phyloP scores from a whole-genome alignment of 2,797 vertebrate genomes.

The Arnoldichthys spilopterus region DNA sequence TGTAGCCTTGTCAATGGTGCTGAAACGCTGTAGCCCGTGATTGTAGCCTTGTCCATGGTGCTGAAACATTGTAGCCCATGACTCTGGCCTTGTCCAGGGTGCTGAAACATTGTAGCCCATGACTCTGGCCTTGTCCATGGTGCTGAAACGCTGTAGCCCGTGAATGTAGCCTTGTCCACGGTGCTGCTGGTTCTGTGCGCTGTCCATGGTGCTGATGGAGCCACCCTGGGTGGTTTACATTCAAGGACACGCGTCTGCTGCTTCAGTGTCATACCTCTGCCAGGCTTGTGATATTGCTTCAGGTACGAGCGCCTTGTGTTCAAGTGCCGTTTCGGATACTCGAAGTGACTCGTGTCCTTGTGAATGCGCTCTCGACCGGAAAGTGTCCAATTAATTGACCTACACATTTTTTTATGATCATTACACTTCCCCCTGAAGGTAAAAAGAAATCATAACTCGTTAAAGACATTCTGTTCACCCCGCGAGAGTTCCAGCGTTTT shows the following conservation, averaged over 20 bases:
- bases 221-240: not conserved
- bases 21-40: too few relatives aligned
- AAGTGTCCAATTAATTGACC: conserved; percentile 4
- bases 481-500: conserved; percentile 5
- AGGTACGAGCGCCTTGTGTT: conserved; percentile 6
- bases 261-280: not conserved
- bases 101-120: too few relatives aligned
- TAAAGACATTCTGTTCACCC: not conserved
- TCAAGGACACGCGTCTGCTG: not conserved
- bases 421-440: not conserved
- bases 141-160: conserved; percentile 35
- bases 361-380: not conserved
- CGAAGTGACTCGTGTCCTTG: not conserved
- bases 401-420: not conserved
- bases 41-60: too few relatives aligned
- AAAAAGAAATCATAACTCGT: not conserved
- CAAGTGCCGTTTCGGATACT: not conserved
- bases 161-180: not conserved
- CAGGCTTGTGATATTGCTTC: conserved; percentile 15
- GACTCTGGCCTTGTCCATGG: conserved; percentile 28
- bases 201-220: conserved; percentile 32
- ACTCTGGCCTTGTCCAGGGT: not conserved
- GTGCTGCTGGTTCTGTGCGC: conserved; percentile 7
- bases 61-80: too few relatives aligned
- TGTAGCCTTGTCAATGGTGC: too few relatives aligned